A percentile compares a stretch with the other conserved stretches of the same genome.
These are phyloP conservation scores for Mesitornis unicolor DNA, from an alignment of 2,113 vertebrate genomes.

Conservation along the genomic window DNA sequence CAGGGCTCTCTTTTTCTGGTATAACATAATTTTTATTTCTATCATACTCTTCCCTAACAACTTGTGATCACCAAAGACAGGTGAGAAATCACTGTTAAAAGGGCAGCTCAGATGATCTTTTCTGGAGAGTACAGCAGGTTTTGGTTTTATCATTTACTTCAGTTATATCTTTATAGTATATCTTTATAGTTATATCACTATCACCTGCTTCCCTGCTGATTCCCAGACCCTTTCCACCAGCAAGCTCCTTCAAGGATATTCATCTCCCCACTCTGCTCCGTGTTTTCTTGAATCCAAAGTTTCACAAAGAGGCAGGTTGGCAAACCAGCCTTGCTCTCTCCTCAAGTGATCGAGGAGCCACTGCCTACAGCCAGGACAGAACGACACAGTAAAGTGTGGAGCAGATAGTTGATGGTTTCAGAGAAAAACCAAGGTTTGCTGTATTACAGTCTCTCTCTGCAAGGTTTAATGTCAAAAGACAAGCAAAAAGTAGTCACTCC, in stretches of 20 bases:
- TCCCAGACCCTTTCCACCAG: background rate
- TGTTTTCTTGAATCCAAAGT: background rate
- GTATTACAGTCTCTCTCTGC: background rate
- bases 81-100: background rate
- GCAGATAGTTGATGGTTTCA: background rate
- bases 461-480: background rate
- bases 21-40: background rate
- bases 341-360: background rate
- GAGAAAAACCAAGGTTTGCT: background rate
- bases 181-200: too few relatives aligned
- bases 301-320: background rate
- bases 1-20: background rate
- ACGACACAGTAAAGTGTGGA: background rate
- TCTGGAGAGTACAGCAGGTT: background rate
- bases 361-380: background rate
- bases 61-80: background rate
- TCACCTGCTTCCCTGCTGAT: background rate
- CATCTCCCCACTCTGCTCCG: background rate
- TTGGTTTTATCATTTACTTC: background rate
- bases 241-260: background rate
- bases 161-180: background rate
- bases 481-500: background rate
- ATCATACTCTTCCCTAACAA: background rate
- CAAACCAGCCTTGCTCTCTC: background rate
- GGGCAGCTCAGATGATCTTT: background rate